Percentiles rank a stretch among this genome's conserved stretches.
Evolutionary conservation across 2,888 invertebrate species (phyloP).

Genomic region (Drosophila maculinotata): DNA sequence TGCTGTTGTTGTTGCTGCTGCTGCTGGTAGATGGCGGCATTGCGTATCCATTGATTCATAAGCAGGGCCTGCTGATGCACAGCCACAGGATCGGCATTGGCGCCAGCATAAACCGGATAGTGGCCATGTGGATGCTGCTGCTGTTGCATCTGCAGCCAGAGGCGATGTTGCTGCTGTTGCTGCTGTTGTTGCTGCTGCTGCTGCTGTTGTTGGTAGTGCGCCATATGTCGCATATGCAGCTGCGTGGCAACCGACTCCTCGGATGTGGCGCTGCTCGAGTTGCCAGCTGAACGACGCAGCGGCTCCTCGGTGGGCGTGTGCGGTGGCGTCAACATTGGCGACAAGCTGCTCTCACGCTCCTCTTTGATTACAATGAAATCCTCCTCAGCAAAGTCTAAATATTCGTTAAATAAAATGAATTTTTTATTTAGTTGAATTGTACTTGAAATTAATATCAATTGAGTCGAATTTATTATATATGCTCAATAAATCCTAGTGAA

Average conservation of each 20-base stretch:
- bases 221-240: constrained; percentile 71
- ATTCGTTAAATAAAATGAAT: constrained; percentile 1
- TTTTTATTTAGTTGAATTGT: constrained; percentile 13
- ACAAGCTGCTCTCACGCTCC: constrained; percentile 87
- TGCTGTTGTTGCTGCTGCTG: constrained; percentile 65
- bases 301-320: constrained; percentile 89
- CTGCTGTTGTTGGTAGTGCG: constrained; percentile 67
- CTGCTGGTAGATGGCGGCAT: constrained; percentile 88
- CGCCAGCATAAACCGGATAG: constrained; percentile 67
- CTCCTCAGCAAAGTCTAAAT: constrained; percentile 87
- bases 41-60: constrained; percentile 91
- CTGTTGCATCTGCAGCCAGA: constrained; percentile 61
- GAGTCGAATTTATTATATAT: no score
- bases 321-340: constrained; percentile 89
- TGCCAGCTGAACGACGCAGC: constrained; percentile 47
- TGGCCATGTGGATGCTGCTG: constrained; percentile 77
- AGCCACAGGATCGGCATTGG: constrained; percentile 86
- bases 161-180: constrained; percentile 58
- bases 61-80: constrained; percentile 87
- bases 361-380: constrained; percentile 87
- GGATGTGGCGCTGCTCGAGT: constrained; percentile 41
- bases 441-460: no score
- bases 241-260: constrained; percentile 79
- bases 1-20: constrained; percentile 81
- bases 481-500: neutral